Percentiles rank a stretch among this genome's conserved stretches.
Evolutionary conservation across 2,888 invertebrate genomes (phyloP).

Genomic region (Cheilosia variabilis): DNA sequence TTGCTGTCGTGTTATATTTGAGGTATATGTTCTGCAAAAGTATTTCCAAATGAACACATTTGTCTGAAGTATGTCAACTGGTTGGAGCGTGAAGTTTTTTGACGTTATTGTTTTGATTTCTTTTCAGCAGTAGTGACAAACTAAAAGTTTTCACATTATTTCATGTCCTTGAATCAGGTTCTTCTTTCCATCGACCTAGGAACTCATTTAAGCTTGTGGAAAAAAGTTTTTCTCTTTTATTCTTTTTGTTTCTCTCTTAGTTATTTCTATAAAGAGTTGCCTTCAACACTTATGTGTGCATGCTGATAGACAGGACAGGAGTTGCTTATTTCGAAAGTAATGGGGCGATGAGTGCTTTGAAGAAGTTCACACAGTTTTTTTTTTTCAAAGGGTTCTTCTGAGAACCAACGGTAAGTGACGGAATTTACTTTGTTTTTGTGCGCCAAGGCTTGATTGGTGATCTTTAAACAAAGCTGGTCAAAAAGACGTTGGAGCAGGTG

Average conservation of each 20-base stretch:
- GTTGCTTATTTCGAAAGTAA: too few relatives aligned
- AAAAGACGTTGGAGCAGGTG: too few relatives aligned
- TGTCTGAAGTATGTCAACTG: slow-evolving; percentile 66
- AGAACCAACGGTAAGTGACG: too few relatives aligned
- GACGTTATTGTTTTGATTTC: slow-evolving; percentile 55
- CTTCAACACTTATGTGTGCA: slow-evolving; percentile 2
- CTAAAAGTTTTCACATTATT: slow-evolving; percentile 47
- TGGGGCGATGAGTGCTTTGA: too few relatives aligned
- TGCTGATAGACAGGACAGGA: not conserved
- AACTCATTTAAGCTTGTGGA: slow-evolving; percentile 30
- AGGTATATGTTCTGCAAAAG: not conserved
- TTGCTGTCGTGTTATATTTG: not conserved
- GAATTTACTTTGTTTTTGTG: too few relatives aligned
- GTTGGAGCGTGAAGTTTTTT: slow-evolving; percentile 40
- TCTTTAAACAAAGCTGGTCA: too few relatives aligned
- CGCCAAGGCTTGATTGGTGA: too few relatives aligned
- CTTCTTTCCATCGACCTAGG: slow-evolving; percentile 20
- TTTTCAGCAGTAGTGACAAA: slow-evolving; percentile 31
- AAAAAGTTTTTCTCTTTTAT: not conserved
- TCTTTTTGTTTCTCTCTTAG: too few relatives aligned
- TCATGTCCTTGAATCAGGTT: slow-evolving; percentile 55
- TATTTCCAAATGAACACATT: slow-evolving; percentile 58
- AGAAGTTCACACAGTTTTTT: too few relatives aligned
- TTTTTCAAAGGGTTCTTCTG: too few relatives aligned
- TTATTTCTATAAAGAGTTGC: not conserved